These are phyloP conservation scores for Drosophila sp. DNA, from an alignment of 1,140 invertebrate species.

Conservation along the genomic window DNA sequence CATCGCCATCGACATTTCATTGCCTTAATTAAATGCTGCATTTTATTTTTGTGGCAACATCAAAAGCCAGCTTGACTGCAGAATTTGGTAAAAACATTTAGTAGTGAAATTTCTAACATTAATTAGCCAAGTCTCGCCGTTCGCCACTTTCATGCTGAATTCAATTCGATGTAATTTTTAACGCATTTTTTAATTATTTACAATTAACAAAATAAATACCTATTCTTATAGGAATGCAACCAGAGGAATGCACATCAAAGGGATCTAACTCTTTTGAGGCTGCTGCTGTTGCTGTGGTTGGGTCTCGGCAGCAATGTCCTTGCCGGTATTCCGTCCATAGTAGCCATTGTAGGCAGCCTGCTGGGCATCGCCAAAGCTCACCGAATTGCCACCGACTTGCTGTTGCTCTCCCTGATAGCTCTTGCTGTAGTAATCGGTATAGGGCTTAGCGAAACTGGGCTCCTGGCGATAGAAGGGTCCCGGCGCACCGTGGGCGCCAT, in stretches of 20 bases:
- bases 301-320: constrained; percentile 71
- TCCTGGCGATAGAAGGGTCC: constrained; percentile 73
- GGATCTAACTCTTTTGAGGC: constrained; percentile 54
- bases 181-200: constrained; percentile 59
- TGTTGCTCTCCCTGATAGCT: constrained; percentile 60
- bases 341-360: constrained; percentile 89
- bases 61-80: constrained; percentile 51
- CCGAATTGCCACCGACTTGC: constrained; percentile 81
- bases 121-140: constrained; percentile 49
- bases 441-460: constrained; percentile 80
- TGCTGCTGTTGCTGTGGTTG: constrained; percentile 47
- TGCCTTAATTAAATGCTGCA: constrained; percentile 77
- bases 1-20: constrained; percentile 70
- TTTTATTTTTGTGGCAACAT: constrained; percentile 72
- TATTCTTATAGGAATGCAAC: constrained; percentile 75
- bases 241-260: constrained; percentile 11
- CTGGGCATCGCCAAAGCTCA: constrained; percentile 87
- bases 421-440: constrained; percentile 83
- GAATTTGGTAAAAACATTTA: constrained; percentile 59
- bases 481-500: constrained; percentile 51
- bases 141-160: constrained; percentile 3
- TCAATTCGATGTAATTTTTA: constrained; percentile 24
- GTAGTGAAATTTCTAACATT: constrained; percentile 71
- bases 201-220: constrained; percentile 67
- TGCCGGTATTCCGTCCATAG: constrained; percentile 83